These are phyloP conservation scores for Brachycybe producta DNA, from an alignment of 2,888 invertebrate species.

Conservation along the genomic window DNA sequence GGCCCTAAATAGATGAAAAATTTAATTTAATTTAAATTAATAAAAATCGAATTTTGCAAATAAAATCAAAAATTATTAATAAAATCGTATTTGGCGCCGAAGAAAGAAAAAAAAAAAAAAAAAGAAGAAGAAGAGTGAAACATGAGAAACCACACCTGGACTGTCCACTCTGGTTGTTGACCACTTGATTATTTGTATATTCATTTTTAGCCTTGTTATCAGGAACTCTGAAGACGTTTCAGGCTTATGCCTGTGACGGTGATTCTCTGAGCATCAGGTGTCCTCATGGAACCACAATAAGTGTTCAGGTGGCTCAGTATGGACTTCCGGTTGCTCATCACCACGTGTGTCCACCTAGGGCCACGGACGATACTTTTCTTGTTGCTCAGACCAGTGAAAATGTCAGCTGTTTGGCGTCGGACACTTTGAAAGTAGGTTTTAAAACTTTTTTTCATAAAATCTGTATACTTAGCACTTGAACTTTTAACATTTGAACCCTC, in stretches of 20 bases:
- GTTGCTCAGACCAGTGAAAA: conserved; percentile 24
- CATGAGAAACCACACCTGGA: too few relatives aligned
- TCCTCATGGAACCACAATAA: conserved; percentile 80
- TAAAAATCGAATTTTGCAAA: too few relatives aligned
- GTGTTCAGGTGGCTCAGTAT: conserved; percentile 80
- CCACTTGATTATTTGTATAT: too few relatives aligned
- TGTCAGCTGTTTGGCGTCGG: conserved; percentile 37
- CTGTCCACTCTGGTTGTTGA: too few relatives aligned
- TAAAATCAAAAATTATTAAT: too few relatives aligned
- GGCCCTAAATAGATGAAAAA: too few relatives aligned
- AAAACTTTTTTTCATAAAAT: not conserved
- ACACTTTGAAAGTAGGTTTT: conserved; percentile 58
- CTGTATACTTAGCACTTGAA: too few relatives aligned
- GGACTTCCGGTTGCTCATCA: conserved; percentile 48
- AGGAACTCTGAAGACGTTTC: conserved; percentile 79
- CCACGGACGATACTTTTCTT: not conserved
- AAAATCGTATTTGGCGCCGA: too few relatives aligned
- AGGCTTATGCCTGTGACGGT: conserved; percentile 83
- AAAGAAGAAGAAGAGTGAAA: too few relatives aligned
- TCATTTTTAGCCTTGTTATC: conserved; percentile 62
- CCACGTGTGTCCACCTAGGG: conserved; percentile 27
- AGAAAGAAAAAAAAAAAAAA: too few relatives aligned
- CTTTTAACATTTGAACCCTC: too few relatives aligned
- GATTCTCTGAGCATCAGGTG: conserved; percentile 75
- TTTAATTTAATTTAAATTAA: too few relatives aligned